Base-by-base conservation (phyloP, 2,797 vertebrate species). In the Scarus forsteni region DNA sequence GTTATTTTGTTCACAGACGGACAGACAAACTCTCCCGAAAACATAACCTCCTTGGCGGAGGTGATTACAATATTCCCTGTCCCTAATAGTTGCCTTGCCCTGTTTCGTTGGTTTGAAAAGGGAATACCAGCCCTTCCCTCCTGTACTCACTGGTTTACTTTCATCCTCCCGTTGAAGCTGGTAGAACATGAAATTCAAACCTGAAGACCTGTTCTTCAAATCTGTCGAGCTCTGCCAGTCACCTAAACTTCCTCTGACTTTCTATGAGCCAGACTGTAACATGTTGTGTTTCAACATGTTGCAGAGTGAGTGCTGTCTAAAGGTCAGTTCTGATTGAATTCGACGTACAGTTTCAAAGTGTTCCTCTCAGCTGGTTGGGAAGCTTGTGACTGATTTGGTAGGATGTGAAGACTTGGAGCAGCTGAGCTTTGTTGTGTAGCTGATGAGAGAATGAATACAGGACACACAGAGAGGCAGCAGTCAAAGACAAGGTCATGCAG, bases 291-390 rank as follows among this genome's bases (percentile, higher is more conserved):
- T 39, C 14, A 34, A 15, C 12, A 19, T 39, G 19, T 35, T 27
- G 34, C 27, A 6, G 9, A 42, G 10, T 39, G 38, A 0, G 6
- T 50, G 12, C 45, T 55, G 42, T 59, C 10, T 10, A 0, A 56
- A 50, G 8, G 38, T 60, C 35, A 44, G 27, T 18, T 50, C 27
- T 60, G 16, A 58, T 10, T 63, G 11, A 58, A 59, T 67, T 50
- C 61, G 60, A 38, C 56, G 13, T 5, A 52, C 35, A 49, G 8
- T 3, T 58, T 71, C 54, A 63, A 8, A 35, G 40, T 50, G 45
- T 59, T 44, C n/a, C 43, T 53, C 38, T 39, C 10, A 59, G 39
- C 64, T 7, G 6, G 49, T 73, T 39, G 14, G 16, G n/a, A 9
- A 44, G 36, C 16, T 38, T 6, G 15, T 40, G 16, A 3, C 34